phyloP scores from a whole-genome alignment of 2,113 vertebrate genomes.

The Hiodon tergisus region DNA sequence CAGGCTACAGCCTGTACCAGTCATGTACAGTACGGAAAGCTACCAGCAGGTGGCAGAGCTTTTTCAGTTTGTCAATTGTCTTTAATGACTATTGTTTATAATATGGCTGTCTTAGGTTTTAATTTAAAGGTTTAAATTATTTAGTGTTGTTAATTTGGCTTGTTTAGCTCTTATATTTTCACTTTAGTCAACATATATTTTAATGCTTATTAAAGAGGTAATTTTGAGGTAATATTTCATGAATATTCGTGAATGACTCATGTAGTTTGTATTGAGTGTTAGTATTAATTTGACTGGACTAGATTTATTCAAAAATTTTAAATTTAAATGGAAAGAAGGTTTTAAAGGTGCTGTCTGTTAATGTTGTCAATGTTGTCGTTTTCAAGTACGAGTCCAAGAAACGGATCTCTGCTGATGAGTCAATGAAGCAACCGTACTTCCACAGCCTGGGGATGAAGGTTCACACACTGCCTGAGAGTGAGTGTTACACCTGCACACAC shows the following conservation, averaged over 20 bases:
- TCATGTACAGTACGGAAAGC: neutral
- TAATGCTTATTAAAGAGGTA: no score
- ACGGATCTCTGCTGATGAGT: conserved; percentile 92
- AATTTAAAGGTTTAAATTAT: no score
- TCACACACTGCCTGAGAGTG: conserved; percentile 86
- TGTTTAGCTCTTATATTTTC: neutral
- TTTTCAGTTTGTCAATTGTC: neutral
- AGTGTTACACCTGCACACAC: conserved; percentile 40
- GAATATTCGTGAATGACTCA: neutral
- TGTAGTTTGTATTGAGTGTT: neutral
- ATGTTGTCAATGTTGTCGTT: conserved; percentile 7
- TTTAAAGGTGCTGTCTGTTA: neutral
- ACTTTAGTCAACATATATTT: no score
- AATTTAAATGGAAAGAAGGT: no score
- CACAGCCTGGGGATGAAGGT: conserved; percentile 86
- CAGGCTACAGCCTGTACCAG: neutral
- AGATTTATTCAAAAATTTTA: no score
- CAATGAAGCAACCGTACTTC: conserved; percentile 96
- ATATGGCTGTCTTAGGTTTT: no score
- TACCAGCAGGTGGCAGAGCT: conserved; percentile 6
- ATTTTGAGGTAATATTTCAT: no score
- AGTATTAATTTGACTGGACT: neutral
- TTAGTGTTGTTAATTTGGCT: no score
- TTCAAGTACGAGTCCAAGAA: conserved; percentile 93
- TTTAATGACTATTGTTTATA: neutral